phyloP scores from a whole-genome alignment of 2,797 vertebrate genomes.

The Anas acuta region DNA sequence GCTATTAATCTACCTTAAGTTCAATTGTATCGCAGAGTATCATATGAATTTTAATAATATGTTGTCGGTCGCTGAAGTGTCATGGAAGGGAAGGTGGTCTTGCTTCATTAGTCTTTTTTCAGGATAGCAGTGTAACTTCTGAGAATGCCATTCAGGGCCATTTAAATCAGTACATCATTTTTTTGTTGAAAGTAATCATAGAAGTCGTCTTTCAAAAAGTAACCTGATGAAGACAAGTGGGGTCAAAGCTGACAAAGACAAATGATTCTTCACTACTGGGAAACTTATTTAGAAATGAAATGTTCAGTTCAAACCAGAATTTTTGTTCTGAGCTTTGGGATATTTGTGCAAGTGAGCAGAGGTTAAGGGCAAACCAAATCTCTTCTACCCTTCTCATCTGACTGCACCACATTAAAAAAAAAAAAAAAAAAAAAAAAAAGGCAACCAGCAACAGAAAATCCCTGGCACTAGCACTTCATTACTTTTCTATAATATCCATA shows the following conservation, averaged over 20 bases:
- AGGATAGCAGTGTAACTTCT: not conserved
- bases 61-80: not conserved
- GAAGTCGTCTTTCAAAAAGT: slow-evolving; percentile 40
- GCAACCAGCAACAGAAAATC: not conserved
- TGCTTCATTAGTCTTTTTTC: not conserved
- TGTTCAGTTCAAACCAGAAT: not conserved
- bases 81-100: not conserved
- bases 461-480: slow-evolving; percentile 72
- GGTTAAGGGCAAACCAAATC: slow-evolving; percentile 44
- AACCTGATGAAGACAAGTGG: slow-evolving; percentile 41
- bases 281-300: slow-evolving; percentile 5
- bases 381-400: slow-evolving; percentile 47
- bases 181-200: slow-evolving; percentile 4
- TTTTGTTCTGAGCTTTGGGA: slow-evolving; percentile 16
- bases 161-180: not conserved
- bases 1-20: slow-evolving; percentile 40
- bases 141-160: not conserved
- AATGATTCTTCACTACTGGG: not conserved
- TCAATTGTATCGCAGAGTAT: not conserved
- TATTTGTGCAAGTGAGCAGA: slow-evolving; percentile 33
- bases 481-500: slow-evolving; percentile 77
- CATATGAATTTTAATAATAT: slow-evolving; percentile 25
- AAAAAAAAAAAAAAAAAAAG: not conserved
- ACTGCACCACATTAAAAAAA: slow-evolving; percentile 30
- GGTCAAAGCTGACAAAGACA: slow-evolving; percentile 25